Percentiles rank a stretch among this genome's conserved stretches.
Evolutionary conservation across 2,888 invertebrate species (phyloP).

Genomic region (Leptinotarsa peninsularis): DNA sequence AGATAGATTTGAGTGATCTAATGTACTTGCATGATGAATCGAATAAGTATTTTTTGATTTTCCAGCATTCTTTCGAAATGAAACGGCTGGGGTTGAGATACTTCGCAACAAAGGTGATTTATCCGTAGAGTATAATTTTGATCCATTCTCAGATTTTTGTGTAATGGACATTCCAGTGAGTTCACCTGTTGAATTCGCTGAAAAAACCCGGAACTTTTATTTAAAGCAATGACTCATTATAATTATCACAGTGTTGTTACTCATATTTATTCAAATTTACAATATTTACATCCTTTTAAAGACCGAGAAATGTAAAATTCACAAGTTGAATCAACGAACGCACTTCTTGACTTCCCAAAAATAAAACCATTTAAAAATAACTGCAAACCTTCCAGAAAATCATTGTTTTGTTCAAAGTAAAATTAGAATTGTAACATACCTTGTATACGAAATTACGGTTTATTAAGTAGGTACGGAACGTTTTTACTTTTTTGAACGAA

Average conservation of each 20-base stretch:
- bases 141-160: not conserved
- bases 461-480: no score
- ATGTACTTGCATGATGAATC: conserved; percentile 23
- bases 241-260: not conserved
- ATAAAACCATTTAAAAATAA: conserved; percentile 13
- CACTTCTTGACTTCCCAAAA: not conserved
- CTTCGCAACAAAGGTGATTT: conserved; percentile 20
- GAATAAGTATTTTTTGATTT: conserved; percentile 14
- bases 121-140: conserved; percentile 19
- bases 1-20: not conserved
- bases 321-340: not conserved
- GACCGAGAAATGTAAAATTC: not conserved
- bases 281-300: not conserved
- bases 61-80: conserved; percentile 15
- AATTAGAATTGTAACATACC: not conserved
- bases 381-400: not conserved
- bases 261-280: not conserved
- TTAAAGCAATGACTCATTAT: conserved; percentile 3
- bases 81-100: conserved; percentile 21
- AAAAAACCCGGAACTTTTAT: not conserved
- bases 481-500: not conserved
- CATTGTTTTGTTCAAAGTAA: not conserved
- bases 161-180: conserved; percentile 8
- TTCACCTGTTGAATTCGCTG: not conserved
- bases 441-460: not conserved